phyloP scores from a whole-genome alignment of 2,113 vertebrate genomes.

The Aptenodytes forsteri region DNA sequence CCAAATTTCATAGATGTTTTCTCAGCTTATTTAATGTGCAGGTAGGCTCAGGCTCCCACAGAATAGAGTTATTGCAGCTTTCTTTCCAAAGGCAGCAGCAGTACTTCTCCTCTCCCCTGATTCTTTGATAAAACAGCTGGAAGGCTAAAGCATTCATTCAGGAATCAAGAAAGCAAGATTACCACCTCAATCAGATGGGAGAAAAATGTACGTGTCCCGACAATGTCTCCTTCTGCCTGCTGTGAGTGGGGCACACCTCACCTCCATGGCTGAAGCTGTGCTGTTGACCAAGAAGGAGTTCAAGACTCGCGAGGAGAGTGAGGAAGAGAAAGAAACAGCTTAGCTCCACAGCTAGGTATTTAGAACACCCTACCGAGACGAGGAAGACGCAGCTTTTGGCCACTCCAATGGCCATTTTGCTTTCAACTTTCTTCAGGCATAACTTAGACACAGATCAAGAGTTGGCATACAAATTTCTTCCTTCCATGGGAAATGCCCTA shows the following conservation, averaged over 20 bases:
- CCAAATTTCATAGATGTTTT: not conserved
- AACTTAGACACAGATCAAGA: not conserved
- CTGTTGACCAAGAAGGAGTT: not conserved
- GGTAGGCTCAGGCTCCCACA: not conserved
- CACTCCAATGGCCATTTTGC: not conserved
- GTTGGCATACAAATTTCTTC: not conserved
- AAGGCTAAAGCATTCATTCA: not conserved
- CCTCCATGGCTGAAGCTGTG: not conserved
- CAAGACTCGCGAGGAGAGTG: accelerated
- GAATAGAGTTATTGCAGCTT: not conserved
- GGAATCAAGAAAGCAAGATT: not conserved
- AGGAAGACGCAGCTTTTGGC: not conserved
- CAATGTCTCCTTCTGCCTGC: not conserved
- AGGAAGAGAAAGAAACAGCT: not conserved
- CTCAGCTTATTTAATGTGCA: not conserved
- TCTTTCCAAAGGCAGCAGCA: not conserved
- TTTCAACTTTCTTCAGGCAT: not conserved
- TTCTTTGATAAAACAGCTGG: not conserved
- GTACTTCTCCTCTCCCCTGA: not conserved
- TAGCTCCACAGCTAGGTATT: not conserved
- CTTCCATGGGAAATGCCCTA: not conserved
- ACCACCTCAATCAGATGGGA: not conserved
- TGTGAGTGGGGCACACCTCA: not conserved
- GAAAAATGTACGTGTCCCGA: accelerated
- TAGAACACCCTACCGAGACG: accelerated